Evolutionary conservation across 2,888 invertebrate species (phyloP).

Genomic region (Onchidella celtica): DNA sequence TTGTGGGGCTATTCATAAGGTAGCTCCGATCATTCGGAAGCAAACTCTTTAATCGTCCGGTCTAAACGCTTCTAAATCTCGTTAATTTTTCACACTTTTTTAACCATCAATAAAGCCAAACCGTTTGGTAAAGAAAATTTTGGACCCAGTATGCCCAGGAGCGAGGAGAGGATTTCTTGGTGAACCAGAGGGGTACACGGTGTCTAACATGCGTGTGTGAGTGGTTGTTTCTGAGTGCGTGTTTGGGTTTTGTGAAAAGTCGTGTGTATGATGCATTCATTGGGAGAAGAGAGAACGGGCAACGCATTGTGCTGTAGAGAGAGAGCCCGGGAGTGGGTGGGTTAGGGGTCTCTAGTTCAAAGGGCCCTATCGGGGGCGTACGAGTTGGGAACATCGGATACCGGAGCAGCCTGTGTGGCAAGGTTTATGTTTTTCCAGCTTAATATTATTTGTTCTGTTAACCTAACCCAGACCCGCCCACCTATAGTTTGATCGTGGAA

Average conservation of each 20-base stretch:
- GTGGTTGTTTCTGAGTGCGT: conserved; percentile 29
- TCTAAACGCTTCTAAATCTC: conserved; percentile 36
- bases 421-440: too few relatives aligned
- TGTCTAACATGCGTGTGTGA: conserved; percentile 1
- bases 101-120: conserved; percentile 16
- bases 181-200: neutral
- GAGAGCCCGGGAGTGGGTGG: neutral
- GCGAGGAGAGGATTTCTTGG: neutral
- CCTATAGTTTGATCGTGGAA: too few relatives aligned
- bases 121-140: conserved; percentile 22
- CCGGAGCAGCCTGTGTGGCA: too few relatives aligned
- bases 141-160: conserved; percentile 3
- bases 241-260: neutral
- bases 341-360: too few relatives aligned
- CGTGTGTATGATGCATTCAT: conserved; percentile 1
- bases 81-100: conserved; percentile 49
- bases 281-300: neutral
- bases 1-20: conserved; percentile 22
- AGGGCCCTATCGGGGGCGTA: too few relatives aligned
- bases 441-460: too few relatives aligned
- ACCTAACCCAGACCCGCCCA: too few relatives aligned
- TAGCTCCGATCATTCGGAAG: conserved; percentile 26
- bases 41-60: conserved; percentile 19
- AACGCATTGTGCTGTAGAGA: neutral
- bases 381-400: too few relatives aligned